Conservation (phyloP, 2,113 vertebrate genomes). For the Stercorarius parasiticus region DNA sequence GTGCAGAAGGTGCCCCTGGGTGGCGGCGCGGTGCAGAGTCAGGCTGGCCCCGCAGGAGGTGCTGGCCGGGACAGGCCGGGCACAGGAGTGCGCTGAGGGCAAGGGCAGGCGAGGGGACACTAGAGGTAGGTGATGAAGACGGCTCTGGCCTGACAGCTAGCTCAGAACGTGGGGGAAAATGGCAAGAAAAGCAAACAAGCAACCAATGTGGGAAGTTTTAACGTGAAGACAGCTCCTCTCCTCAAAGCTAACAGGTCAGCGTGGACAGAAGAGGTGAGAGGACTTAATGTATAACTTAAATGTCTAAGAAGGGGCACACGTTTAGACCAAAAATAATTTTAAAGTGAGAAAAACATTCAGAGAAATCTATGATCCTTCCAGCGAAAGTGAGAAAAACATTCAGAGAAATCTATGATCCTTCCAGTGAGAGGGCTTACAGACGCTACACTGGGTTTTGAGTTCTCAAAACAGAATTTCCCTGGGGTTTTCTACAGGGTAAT, state of each 20-base stretch:
- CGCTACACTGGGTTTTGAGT: background rate
- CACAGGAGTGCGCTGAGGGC: background rate
- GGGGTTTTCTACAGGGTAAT: conserved; percentile 7
- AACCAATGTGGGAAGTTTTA: background rate
- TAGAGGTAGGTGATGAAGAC: background rate
- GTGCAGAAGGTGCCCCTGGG: background rate
- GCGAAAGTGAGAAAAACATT: too few relatives aligned
- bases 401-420: too few relatives aligned
- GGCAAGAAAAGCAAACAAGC: background rate
- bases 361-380: background rate
- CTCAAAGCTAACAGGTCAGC: background rate
- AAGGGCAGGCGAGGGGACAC: background rate
- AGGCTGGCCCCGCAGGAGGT: background rate
- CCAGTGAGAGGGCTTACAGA: background rate
- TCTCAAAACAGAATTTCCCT: conserved; percentile 6
- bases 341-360: background rate
- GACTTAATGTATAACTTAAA: background rate
- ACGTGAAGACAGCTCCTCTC: background rate
- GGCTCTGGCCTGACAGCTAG: background rate
- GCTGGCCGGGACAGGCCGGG: background rate
- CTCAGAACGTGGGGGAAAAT: background rate
- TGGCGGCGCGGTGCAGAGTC: background rate
- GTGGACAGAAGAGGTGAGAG: background rate
- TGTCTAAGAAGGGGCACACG: background rate
- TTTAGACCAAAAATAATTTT: background rate